A percentile compares a stretch with the other conserved stretches of the same genome.
phyloP scores from a whole-genome alignment of 2,797 vertebrate genomes.

The Pelodytes ibericus region DNA sequence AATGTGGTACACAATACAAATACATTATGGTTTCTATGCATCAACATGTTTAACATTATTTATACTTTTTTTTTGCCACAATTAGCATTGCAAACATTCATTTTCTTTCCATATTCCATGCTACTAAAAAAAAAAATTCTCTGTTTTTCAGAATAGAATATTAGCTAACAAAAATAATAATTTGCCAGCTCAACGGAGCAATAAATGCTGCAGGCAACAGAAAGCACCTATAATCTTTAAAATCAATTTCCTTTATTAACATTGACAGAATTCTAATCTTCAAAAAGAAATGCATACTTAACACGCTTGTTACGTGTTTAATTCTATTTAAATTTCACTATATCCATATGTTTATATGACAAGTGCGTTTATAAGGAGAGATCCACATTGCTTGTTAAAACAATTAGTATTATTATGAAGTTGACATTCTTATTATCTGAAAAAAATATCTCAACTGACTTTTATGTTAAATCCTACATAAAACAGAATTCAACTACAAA shows the following conservation, averaged over 20 bases:
- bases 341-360: conserved; percentile 13
- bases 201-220: conserved; percentile 20
- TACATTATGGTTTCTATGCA: no score
- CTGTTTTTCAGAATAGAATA: conserved; percentile 23
- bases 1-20: no score
- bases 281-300: neutral
- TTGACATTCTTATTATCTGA: conserved; percentile 2
- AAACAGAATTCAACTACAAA: no score
- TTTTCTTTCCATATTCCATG: neutral
- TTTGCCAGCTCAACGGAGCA: conserved; percentile 44
- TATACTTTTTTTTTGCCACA: no score
- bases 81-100: no score
- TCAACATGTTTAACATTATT: no score
- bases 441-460: neutral
- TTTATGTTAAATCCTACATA: neutral
- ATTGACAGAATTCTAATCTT: conserved; percentile 34
- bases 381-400: neutral
- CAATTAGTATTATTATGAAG: conserved; percentile 16
- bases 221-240: conserved; percentile 44
- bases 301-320: conserved; percentile 10
- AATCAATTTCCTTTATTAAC: conserved; percentile 48
- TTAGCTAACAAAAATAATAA: conserved; percentile 35
- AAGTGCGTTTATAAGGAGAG: conserved; percentile 8
- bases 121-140: conserved; percentile 25
- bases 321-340: conserved; percentile 16